These are phyloP conservation scores for Homarus gammarus DNA, from an alignment of 2,888 invertebrate species.

Conservation along the genomic window DNA sequence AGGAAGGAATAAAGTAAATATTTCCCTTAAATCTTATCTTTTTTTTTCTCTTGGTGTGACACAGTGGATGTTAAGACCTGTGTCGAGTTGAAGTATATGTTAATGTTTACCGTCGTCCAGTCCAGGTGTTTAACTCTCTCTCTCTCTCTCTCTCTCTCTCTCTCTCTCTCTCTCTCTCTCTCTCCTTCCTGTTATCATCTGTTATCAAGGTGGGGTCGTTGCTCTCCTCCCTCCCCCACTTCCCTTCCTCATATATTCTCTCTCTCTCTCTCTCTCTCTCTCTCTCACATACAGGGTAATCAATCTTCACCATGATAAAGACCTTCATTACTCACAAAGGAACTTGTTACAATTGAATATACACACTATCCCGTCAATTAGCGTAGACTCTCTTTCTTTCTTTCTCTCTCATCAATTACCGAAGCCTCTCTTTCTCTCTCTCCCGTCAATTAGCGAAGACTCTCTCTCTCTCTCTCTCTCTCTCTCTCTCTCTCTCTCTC, in stretches of 20 bases:
- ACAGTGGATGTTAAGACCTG: too few relatives aligned
- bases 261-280: not conserved
- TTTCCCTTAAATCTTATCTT: too few relatives aligned
- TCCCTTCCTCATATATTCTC: too few relatives aligned
- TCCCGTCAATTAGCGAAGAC: not conserved
- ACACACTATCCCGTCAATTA: not conserved
- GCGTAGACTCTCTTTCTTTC: not conserved
- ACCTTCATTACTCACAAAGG: not conserved
- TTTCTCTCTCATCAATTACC: too few relatives aligned
- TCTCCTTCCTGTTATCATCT: slow-evolving; percentile 4
- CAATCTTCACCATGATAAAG: too few relatives aligned
- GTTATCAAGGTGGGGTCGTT: too few relatives aligned
- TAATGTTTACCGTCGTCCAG: too few relatives aligned
- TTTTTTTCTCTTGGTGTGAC: too few relatives aligned
- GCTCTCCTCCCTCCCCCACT: not conserved
- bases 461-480: not conserved
- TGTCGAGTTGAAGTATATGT: too few relatives aligned
- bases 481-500: not conserved
- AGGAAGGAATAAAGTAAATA: not conserved
- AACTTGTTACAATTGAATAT: not conserved
- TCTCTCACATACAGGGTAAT: not conserved
- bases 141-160: slow-evolving; percentile 21
- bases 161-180: slow-evolving; percentile 19
- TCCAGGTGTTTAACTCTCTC: too few relatives aligned
- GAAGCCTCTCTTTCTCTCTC: not conserved